Evolutionary conservation across 2,888 invertebrate species (phyloP).

Genomic region (Pachydiplax longipennis): DNA sequence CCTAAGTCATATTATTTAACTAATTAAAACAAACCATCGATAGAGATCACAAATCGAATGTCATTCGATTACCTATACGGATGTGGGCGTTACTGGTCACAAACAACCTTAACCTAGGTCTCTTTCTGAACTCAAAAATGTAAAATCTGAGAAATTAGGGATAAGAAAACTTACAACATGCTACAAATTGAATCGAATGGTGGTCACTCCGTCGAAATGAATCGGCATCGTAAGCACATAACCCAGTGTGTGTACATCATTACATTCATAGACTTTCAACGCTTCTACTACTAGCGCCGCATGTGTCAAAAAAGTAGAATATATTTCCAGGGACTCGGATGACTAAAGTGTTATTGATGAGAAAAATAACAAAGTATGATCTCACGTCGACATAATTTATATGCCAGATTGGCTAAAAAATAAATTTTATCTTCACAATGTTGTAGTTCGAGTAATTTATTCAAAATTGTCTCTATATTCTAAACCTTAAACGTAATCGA

Average conservation of each 20-base stretch:
- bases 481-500: too few relatives aligned
- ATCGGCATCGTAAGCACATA: conserved; percentile 22
- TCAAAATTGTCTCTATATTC: too few relatives aligned
- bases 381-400: too few relatives aligned
- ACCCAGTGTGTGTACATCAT: neutral
- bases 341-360: too few relatives aligned
- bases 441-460: too few relatives aligned
- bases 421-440: too few relatives aligned
- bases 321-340: neutral
- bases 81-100: conserved; percentile 35
- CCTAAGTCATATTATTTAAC: neutral
- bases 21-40: neutral
- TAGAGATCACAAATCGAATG: neutral
- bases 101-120: neutral
- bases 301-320: neutral
- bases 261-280: neutral
- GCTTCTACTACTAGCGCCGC: neutral
- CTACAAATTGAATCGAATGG: neutral
- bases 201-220: neutral
- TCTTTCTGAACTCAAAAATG: neutral
- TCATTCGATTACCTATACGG: neutral
- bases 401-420: too few relatives aligned
- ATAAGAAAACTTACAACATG: neutral
- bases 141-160: neutral
- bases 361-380: too few relatives aligned